phyloP scores from a whole-genome alignment of 2,797 vertebrate species.

The Chaetodon trifasciatus region DNA sequence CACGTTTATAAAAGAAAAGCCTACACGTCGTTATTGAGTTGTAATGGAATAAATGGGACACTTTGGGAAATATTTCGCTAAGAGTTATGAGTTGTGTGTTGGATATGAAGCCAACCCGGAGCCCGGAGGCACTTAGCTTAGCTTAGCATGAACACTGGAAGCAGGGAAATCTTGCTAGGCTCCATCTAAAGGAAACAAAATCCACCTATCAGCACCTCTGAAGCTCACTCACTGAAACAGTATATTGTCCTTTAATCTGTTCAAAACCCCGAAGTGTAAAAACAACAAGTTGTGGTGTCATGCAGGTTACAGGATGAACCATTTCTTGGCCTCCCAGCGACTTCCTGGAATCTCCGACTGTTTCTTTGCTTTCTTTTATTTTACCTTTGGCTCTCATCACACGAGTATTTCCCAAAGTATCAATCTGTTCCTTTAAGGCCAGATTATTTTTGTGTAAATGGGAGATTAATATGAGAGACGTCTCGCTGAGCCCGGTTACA shows the following conservation, averaged over 20 bases:
- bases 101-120: neutral
- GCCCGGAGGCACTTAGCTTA: neutral
- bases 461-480: neutral
- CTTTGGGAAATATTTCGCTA: neutral
- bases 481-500: constrained; percentile 24
- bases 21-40: neutral
- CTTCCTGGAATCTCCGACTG: neutral
- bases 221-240: no score
- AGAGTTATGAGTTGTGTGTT: neutral
- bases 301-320: neutral
- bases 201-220: neutral
- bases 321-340: neutral
- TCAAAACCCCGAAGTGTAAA: neutral
- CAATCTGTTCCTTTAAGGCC: neutral
- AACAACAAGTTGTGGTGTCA: neutral
- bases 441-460: constrained; percentile 13
- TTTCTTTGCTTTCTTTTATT: neutral
- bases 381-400: neutral
- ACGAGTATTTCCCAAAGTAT: neutral
- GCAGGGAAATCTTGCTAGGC: neutral
- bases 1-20: neutral
- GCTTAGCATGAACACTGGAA: constrained; percentile 6
- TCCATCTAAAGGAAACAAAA: neutral
- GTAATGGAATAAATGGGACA: constrained; percentile 13
- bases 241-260: neutral